Evolutionary conservation across 2,888 invertebrate species (phyloP).

Genomic region (Elmis aenea): DNA sequence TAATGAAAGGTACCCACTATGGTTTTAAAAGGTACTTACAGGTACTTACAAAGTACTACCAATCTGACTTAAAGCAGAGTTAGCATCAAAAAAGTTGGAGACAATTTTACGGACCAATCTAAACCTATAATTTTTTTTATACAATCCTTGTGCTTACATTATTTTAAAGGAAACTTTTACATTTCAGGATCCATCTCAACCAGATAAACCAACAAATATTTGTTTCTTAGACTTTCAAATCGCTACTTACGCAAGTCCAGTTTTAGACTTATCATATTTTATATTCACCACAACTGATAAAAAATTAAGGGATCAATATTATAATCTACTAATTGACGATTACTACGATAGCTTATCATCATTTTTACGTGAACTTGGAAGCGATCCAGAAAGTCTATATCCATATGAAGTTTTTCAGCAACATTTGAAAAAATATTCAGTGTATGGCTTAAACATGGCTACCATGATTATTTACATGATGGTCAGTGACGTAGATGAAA

Average conservation of each 20-base stretch:
- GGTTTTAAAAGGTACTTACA: too few species aligned
- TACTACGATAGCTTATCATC: slow-evolving; percentile 29
- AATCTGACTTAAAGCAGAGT: too few species aligned
- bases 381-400: slow-evolving; percentile 30
- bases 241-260: slow-evolving; percentile 28
- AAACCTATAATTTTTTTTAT: too few species aligned
- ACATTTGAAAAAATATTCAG: slow-evolving; percentile 31
- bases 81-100: too few species aligned
- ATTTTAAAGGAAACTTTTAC: too few species aligned
- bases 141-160: too few species aligned
- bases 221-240: slow-evolving; percentile 33
- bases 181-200: slow-evolving; percentile 15
- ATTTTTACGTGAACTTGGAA: slow-evolving; percentile 25
- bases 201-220: slow-evolving; percentile 25
- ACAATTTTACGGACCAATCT: too few species aligned
- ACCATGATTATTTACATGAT: slow-evolving; percentile 29
- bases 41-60: too few species aligned
- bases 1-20: too few species aligned
- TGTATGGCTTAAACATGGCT: slow-evolving; percentile 29
- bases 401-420: slow-evolving; percentile 29
- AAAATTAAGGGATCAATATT: slow-evolving; percentile 26
- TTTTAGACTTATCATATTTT: slow-evolving; percentile 35
- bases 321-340: slow-evolving; percentile 24
- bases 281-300: slow-evolving; percentile 31
- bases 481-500: slow-evolving; percentile 23